Conservation (phyloP, 2,797 vertebrate species). For the Xiphophorus birchmanni region DNA sequence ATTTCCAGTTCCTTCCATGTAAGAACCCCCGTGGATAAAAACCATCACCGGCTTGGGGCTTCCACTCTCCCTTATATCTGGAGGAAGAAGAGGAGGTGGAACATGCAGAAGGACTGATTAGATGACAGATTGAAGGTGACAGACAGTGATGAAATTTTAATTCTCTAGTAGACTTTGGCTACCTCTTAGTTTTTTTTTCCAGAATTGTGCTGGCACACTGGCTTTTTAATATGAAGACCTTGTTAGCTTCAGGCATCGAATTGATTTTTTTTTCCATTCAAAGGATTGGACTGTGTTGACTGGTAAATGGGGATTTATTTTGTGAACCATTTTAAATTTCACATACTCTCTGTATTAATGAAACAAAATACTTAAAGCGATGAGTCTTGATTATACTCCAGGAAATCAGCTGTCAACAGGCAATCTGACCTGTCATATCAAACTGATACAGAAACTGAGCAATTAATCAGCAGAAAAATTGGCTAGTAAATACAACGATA, state of each 20-base stretch:
- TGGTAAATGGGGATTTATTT: constrained; percentile 52
- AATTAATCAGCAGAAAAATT: constrained; percentile 44
- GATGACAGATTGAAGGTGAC: constrained; percentile 71
- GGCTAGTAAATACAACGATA: constrained; percentile 41
- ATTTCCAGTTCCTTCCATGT: constrained; percentile 99
- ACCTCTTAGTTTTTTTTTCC: constrained; percentile 38
- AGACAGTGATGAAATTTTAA: constrained; percentile 66
- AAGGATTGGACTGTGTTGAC: constrained; percentile 60
- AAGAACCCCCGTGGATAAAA: constrained; percentile 98
- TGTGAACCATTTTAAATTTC: constrained; percentile 39
- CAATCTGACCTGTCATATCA: constrained; percentile 56
- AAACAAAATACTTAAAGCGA: constrained; percentile 55
- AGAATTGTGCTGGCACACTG: constrained; percentile 56
- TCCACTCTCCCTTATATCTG: constrained; percentile 99
- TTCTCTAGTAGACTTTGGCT: constrained; percentile 52
- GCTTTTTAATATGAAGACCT: constrained; percentile 52
- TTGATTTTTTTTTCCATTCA: constrained; percentile 45
- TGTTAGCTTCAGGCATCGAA: constrained; percentile 67
- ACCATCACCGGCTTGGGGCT: constrained; percentile 99
- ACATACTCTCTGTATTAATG: constrained; percentile 40
- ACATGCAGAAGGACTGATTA: constrained; percentile 74
- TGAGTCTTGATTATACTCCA: constrained; percentile 56
- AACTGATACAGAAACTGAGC: constrained; percentile 29
- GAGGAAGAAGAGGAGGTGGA: constrained; percentile 65
- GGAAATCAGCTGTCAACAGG: constrained; percentile 60